A percentile compares a stretch with the other conserved stretches of the same genome.
These are phyloP conservation scores for Petroica traversi DNA, from an alignment of 2,113 vertebrate genomes.

Conservation along the genomic window DNA sequence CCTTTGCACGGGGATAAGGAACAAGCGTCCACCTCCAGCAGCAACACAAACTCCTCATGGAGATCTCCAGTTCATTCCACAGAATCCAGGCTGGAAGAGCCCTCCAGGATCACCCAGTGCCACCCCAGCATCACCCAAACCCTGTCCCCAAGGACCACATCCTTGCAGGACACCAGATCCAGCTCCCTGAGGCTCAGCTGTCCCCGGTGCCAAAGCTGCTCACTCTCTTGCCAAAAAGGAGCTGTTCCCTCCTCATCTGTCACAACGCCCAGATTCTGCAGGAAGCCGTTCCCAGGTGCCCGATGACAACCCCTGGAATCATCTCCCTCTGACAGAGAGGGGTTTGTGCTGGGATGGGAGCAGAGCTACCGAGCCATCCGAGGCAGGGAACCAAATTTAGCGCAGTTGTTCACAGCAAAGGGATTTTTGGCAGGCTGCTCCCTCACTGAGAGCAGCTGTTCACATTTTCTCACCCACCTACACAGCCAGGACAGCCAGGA, in stretches of 20 bases:
- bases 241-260: not conserved
- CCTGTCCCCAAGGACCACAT: too few species aligned
- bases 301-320: not conserved
- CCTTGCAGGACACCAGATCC: not conserved
- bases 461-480: slow-evolving; percentile 69
- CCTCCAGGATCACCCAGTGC: fast-evolving
- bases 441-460: slow-evolving; percentile 53
- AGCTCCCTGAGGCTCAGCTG: not conserved
- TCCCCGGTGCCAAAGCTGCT: not conserved
- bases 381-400: too few species aligned
- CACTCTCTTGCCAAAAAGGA: not conserved
- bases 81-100: fast-evolving
- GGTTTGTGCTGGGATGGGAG: not conserved
- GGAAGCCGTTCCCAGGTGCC: not conserved
- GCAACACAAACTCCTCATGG: not conserved
- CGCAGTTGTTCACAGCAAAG: slow-evolving; percentile 50
- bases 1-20: not conserved
- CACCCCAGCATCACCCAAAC: not conserved
- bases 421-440: slow-evolving; percentile 50
- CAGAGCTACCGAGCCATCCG: too few species aligned
- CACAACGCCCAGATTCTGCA: not conserved
- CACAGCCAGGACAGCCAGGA: slow-evolving; percentile 38
- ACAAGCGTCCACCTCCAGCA: not conserved
- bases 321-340: not conserved
- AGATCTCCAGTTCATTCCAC: not conserved